Evolutionary conservation across 2,797 vertebrate genomes (phyloP).

Genomic region (Melanotaenia trifasciata): DNA sequence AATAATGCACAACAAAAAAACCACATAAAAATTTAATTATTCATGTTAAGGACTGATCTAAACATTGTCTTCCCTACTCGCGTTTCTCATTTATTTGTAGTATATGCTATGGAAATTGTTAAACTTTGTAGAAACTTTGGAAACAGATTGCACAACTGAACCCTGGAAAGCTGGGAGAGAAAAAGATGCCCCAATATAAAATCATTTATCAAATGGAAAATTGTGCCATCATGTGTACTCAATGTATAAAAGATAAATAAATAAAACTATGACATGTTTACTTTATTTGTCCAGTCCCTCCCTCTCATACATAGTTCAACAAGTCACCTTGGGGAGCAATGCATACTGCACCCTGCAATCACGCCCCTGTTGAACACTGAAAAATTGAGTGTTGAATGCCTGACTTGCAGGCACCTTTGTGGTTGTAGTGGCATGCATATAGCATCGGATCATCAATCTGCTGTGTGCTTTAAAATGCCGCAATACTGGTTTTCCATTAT

Average conservation of each 20-base stretch:
- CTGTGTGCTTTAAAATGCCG: constrained; percentile 45
- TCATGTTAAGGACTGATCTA: too few relatives aligned
- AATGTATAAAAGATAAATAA: neutral
- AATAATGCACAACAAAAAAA: neutral
- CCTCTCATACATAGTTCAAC: constrained; percentile 36
- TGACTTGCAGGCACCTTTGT: constrained; percentile 50
- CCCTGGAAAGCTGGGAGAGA: neutral
- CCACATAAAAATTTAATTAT: neutral
- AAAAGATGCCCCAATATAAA: constrained; percentile 13
- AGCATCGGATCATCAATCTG: constrained; percentile 54
- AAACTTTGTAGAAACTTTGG: constrained; percentile 12
- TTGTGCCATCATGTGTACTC: constrained; percentile 14
- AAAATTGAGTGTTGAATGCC: constrained; percentile 46
- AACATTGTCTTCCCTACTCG: neutral
- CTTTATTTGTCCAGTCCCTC: constrained; percentile 34
- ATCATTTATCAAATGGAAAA: constrained; percentile 22
- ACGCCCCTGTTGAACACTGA: constrained; percentile 37
- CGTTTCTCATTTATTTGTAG: neutral
- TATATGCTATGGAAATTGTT: constrained; percentile 2
- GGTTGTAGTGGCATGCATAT: constrained; percentile 42
- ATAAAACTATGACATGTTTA: neutral
- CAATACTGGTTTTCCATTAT: constrained; percentile 66
- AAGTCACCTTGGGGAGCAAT: constrained; percentile 34
- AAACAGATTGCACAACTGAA: constrained; percentile 12
- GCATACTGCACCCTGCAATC: constrained; percentile 21